Base-by-base conservation (phyloP, 2,888 invertebrate genomes). In the Leptodirus hochenwartii region DNA sequence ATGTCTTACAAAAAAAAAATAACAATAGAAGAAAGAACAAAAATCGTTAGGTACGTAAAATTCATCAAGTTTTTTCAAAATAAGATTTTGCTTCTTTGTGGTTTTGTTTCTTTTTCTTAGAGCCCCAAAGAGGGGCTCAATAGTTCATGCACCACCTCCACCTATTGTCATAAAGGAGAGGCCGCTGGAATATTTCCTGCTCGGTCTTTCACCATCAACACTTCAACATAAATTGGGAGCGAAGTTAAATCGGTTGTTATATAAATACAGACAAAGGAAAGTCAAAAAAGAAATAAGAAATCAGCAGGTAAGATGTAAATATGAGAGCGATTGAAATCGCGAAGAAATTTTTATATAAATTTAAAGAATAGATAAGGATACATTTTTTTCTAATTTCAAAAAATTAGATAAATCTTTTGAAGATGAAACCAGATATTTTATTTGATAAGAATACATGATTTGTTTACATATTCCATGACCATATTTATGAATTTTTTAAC, bases 231-330 rank as follows among this genome's bases (percentile, higher is more conserved):
- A 56, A 31, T 47, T 67, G n/a, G 61, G 58, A 30, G 47, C 54
- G 3, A 62, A 63, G 45, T 58, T 70, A 37, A 57, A 56, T 33
- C 56, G 65, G 26, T 45, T 65, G 17, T 43, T 71, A 15, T 47
- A 51, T 13, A 64, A 62, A 32, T 69, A 70, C 42, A 55, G 65
- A 30, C 45, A 47, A 1, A 53, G 64, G 2, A 62, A 59, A 36
- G 33, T 39, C 12, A 53, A 56, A 34, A 52, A 61, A 39, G 61
- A 64, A 37, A 49, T 58, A 29, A 47, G 64, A 29, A 43, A 56
- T 34, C 46, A 50, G 37, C 53, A 62, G 48, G 64, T 62, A 47
- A 39, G 37, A 36, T 14, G 14, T 11, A 31, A 24, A 8, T 17
- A 15, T 8, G 10, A 24, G 10, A 15, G 11, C 6, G 13, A 8